phyloP scores from a whole-genome alignment of 2,113 vertebrate genomes.

The Poeciliopsis occidentalis region DNA sequence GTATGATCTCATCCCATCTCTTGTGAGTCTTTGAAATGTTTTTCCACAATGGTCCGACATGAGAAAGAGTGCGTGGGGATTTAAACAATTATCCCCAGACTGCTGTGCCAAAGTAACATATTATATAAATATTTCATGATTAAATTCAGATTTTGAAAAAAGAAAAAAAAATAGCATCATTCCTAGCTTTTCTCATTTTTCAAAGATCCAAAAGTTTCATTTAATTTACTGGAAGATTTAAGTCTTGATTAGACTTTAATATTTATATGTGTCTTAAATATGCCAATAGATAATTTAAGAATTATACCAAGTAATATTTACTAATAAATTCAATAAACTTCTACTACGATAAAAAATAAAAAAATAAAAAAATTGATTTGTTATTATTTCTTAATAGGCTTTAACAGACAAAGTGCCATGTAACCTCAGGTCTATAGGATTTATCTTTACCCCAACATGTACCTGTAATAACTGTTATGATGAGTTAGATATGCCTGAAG shows the following conservation, averaged over 20 bases:
- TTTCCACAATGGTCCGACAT: no score
- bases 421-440: not conserved
- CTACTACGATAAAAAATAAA: no score
- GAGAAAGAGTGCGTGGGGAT: no score
- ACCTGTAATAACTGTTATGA: not conserved
- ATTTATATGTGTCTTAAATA: not conserved
- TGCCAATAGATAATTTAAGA: not conserved
- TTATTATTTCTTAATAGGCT: not conserved
- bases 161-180: no score
- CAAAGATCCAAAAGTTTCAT: no score
- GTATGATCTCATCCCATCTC: no score
- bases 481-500: not conserved
- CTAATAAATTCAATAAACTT: not conserved
- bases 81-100: constrained; percentile 19
- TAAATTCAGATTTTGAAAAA: not conserved
- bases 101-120: constrained; percentile 59
- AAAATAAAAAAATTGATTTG: no score
- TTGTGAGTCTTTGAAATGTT: no score
- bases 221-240: not conserved
- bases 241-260: not conserved
- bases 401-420: not conserved
- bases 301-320: not conserved
- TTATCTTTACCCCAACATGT: not conserved
- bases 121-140: constrained; percentile 61
- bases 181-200: no score